Conservation (phyloP, 2,113 vertebrate genomes). For the Athene noctua region DNA sequence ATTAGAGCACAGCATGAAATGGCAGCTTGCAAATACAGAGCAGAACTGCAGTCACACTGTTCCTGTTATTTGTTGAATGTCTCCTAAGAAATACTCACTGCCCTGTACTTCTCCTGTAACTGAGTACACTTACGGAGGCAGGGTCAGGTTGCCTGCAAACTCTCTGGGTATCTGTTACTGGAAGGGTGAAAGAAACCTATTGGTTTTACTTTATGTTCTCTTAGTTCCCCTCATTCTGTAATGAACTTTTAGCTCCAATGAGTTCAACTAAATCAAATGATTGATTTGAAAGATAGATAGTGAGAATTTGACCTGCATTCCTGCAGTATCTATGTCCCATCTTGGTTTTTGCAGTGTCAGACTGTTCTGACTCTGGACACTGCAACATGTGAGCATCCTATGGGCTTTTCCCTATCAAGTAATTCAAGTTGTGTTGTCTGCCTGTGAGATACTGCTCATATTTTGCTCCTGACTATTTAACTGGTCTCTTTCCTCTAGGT, state of each 20-base stretch:
- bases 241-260: not conserved
- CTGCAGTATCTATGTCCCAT: not conserved
- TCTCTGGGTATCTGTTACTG: fast-evolving
- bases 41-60: not conserved
- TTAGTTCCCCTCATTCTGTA: not conserved
- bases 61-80: not conserved
- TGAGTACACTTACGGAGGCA: not conserved
- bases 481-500: constrained; percentile 59
- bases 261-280: not conserved
- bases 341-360: not conserved
- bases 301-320: not conserved
- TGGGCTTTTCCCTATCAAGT: not conserved
- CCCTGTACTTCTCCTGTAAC: not conserved
- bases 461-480: not conserved
- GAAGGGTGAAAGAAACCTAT: not conserved
- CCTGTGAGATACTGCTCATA: not conserved
- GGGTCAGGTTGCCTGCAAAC: not conserved
- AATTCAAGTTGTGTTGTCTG: not conserved
- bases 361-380: not conserved
- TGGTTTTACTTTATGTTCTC: not conserved
- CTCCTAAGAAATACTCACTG: not conserved
- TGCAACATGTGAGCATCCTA: not conserved
- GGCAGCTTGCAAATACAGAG: not conserved
- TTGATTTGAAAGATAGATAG: not conserved
- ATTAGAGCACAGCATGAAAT: not conserved